Percentiles rank a stretch among this genome's conserved stretches.
phyloP scores from a whole-genome alignment of 2,113 vertebrate genomes.

The Sinocyclocheilus anophthalmus region DNA sequence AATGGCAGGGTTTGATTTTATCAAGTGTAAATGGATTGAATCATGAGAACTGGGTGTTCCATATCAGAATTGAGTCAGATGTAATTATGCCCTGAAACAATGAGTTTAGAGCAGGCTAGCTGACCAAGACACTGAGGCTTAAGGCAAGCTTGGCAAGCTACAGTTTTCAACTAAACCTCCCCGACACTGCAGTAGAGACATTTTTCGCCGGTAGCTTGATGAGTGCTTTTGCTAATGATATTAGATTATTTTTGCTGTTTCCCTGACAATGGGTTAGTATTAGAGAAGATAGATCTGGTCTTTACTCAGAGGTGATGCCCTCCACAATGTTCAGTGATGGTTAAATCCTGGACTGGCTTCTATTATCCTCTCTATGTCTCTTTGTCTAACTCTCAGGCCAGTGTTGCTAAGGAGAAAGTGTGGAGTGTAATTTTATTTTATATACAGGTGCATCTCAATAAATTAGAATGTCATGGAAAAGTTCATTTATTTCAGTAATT shows the following conservation, averaged over 20 bases:
- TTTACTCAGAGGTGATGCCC: neutral
- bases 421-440: neutral
- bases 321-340: neutral
- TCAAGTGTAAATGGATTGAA: conserved; percentile 1
- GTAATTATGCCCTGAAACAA: conserved; percentile 17
- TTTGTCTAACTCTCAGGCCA: neutral
- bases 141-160: neutral
- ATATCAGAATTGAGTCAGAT: neutral
- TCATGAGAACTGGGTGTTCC: neutral
- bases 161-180: neutral
- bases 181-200: neutral
- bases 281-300: conserved; percentile 8
- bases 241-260: neutral
- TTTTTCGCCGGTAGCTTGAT: neutral
- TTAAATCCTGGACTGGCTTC: neutral
- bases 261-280: neutral
- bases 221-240: neutral
- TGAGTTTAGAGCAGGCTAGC: neutral
- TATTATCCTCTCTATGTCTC: neutral
- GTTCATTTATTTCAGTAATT: no score
- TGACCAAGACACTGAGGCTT: conserved; percentile 6
- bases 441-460: neutral
- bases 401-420: neutral
- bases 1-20: neutral
- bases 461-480: no score